phyloP scores from a whole-genome alignment of 2,113 vertebrate species.

The Tursiops truncatus region DNA sequence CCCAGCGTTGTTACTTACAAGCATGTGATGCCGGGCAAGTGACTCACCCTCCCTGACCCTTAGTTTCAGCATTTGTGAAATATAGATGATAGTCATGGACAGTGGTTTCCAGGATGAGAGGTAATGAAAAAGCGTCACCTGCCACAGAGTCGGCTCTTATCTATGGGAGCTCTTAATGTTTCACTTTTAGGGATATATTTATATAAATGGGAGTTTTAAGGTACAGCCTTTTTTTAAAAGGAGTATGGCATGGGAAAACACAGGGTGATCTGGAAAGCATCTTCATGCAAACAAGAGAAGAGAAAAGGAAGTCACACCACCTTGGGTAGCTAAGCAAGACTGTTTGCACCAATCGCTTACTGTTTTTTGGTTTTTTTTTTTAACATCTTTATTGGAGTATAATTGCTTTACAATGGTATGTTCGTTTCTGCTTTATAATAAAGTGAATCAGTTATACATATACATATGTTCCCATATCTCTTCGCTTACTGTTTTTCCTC shows the following conservation, averaged over 20 bases:
- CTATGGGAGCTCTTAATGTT: neutral
- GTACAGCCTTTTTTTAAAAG: neutral
- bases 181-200: neutral
- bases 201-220: neutral
- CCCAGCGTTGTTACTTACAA: neutral
- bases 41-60: neutral
- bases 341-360: neutral
- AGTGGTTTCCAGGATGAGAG: neutral
- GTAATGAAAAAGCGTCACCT: too few species aligned
- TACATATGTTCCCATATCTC: too few species aligned
- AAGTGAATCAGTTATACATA: too few species aligned
- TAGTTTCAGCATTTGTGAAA: neutral
- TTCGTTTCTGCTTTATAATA: too few species aligned
- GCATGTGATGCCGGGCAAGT: neutral
- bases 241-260: neutral
- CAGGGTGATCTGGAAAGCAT: neutral
- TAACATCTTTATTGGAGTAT: too few species aligned
- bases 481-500: neutral
- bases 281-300: neutral
- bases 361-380: neutral
- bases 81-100: neutral
- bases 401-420: too few species aligned
- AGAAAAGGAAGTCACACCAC: neutral
- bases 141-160: neutral
- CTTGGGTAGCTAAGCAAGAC: neutral